These are phyloP conservation scores for Gymnodraco acuticeps DNA, from an alignment of 2,797 vertebrate species.

Conservation along the genomic window DNA sequence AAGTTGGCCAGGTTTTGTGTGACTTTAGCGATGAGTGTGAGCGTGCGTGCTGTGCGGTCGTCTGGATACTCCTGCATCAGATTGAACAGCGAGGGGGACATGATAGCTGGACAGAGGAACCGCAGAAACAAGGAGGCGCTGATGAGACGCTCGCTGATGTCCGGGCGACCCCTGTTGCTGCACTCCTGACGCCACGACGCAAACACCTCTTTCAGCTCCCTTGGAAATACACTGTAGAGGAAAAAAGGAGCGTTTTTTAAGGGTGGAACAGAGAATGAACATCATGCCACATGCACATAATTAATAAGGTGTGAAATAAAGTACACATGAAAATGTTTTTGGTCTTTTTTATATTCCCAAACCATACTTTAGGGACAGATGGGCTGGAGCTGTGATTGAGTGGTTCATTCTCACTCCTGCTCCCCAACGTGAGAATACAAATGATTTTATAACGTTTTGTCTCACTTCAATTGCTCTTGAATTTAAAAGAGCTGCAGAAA, in stretches of 20 bases:
- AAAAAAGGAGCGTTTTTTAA: background rate
- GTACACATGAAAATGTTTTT: background rate
- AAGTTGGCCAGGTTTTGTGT: slow-evolving; percentile 99
- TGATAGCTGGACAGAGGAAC: slow-evolving; percentile 98
- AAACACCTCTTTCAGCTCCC: slow-evolving; percentile 98
- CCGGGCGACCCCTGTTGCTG: slow-evolving; percentile 94
- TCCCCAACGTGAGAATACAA: background rate
- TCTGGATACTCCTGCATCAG: slow-evolving; percentile 98
- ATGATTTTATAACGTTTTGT: background rate
- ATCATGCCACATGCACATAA: no score
- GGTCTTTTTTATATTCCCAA: background rate
- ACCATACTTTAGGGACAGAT: no score
- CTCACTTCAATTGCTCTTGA: background rate
- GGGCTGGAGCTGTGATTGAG: no score
- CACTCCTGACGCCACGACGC: slow-evolving; percentile 98
- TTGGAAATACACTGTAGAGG: slow-evolving; percentile 91
- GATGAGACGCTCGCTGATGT: slow-evolving; percentile 98
- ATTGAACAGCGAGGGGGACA: slow-evolving; percentile 98
- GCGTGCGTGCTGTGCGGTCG: slow-evolving; percentile 95
- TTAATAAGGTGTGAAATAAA: no score
- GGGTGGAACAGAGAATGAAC: background rate
- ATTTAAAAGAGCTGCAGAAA: background rate
- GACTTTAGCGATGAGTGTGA: slow-evolving; percentile 99
- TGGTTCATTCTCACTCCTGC: background rate
- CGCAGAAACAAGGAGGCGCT: slow-evolving; percentile 97